phyloP scores from a whole-genome alignment of 2,113 vertebrate species.

The Microcebus griseorufus region DNA sequence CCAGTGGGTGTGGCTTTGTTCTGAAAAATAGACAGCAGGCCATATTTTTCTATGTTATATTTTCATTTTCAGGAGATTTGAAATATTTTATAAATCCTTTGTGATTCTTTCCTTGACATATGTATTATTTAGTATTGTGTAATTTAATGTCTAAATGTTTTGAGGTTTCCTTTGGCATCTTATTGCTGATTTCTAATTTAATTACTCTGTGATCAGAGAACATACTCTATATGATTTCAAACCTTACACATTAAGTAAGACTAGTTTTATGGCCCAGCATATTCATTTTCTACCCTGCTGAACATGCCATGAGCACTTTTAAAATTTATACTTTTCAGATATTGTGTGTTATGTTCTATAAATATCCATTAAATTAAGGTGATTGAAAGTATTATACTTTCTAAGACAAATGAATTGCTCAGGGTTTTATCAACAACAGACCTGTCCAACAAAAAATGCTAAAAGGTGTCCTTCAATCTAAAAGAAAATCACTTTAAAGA shows the following conservation, averaged over 20 bases:
- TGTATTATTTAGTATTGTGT: neutral
- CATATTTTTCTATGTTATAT: neutral
- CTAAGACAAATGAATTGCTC: too few relatives aligned
- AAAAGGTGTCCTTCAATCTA: too few relatives aligned
- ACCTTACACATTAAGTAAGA: neutral
- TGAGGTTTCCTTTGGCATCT: neutral
- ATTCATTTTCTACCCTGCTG: neutral
- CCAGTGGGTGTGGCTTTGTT: neutral
- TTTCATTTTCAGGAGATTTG: neutral
- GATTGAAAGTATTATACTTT: neutral
- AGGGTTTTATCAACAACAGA: too few relatives aligned
- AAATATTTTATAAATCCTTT: neutral
- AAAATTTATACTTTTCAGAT: neutral
- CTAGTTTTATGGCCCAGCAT: neutral
- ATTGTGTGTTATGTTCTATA: neutral
- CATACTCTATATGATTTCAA: neutral
- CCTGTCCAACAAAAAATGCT: too few relatives aligned
- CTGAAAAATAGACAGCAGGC: neutral
- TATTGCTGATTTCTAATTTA: neutral
- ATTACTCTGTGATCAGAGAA: neutral
- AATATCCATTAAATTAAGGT: neutral
- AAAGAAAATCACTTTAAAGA: too few relatives aligned
- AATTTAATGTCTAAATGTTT: neutral
- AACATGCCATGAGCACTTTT: neutral
- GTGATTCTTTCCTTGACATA: neutral